Base-by-base conservation (phyloP, 2,888 invertebrate genomes). In the Phyllotreta cruciferae region DNA sequence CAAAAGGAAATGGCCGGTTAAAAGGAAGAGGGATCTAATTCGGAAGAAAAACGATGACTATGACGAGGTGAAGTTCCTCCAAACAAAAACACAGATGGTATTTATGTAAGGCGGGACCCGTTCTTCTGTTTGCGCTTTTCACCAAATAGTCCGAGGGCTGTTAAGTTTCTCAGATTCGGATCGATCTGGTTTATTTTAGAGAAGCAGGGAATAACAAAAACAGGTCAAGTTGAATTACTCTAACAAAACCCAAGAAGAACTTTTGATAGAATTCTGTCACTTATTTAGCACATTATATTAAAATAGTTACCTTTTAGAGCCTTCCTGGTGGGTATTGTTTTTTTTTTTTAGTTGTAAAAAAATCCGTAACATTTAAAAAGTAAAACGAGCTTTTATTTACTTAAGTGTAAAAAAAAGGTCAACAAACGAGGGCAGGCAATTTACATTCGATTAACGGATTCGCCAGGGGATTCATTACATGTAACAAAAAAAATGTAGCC, bases 31-130 rank as follows among this genome's bases (percentile, higher is more conserved):
- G 54, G 60, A 14, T 64, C 68, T 69, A 70, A 71, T 71, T 70
- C 70, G 56, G 64, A 70, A 71, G 70, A 70, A 72, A 71, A 71
- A 70, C 70, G 69, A 71, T 70, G 67, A 68, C 67, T 70, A 71
- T 64, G 64, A 61, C 63, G 63, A 63, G 69, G 71, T 73, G 69
- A 72, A 71, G 70, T 72, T 68, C 70, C 61, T 70, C 70, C 71
- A 71, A 72, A 71, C 69, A 73, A 72, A 74, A 73, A 75, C 74
- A 72, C 73, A 72, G 71, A 71, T 71, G 68, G 72, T 76, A 74
- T 76, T 75, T 75, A 74, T 74, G 72, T 74, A 74, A 75, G 74
- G 72, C 73, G 72, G 72, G 65, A 68, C 65, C 66, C 70, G 64
- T 69, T 68, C 69, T 65, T 66, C 66, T 71, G 66, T 68, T 71